A percentile compares a stretch with the other conserved stretches of the same genome.
Evolutionary conservation across 2,888 invertebrate species (phyloP).

Genomic region (Spodoptera exigua): DNA sequence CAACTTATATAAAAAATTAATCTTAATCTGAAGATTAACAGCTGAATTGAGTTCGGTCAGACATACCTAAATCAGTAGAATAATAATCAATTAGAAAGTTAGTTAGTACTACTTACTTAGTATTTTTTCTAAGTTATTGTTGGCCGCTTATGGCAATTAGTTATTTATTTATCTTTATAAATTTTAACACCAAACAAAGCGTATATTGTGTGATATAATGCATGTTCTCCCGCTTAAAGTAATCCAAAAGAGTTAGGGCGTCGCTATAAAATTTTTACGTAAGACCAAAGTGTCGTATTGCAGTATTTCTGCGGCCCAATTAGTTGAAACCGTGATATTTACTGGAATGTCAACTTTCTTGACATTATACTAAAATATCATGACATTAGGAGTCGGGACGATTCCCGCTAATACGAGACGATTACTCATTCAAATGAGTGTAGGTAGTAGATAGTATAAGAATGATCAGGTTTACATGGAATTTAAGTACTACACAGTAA

Average conservation of each 20-base stretch:
- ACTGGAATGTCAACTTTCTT: slow-evolving; percentile 72
- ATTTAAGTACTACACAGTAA: slow-evolving; percentile 18
- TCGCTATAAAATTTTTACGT: slow-evolving; percentile 3
- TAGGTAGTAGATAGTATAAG: neutral
- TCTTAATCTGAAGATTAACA: too few species aligned
- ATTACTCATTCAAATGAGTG: slow-evolving; percentile 31
- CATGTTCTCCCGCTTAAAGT: neutral
- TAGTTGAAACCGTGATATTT: slow-evolving; percentile 57
- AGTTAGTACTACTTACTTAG: too few species aligned
- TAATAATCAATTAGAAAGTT: too few species aligned
- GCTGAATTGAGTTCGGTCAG: too few species aligned
- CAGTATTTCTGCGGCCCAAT: slow-evolving; percentile 41
- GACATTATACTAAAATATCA: slow-evolving; percentile 70
- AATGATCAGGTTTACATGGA: slow-evolving; percentile 19
- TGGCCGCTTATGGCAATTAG: too few species aligned
- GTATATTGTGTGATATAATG: too few species aligned
- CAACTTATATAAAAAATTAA: too few species aligned
- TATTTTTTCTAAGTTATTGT: too few species aligned
- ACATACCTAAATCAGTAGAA: too few species aligned
- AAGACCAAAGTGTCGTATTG: slow-evolving; percentile 45
- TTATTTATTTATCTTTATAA: too few species aligned
- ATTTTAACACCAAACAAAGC: too few species aligned
- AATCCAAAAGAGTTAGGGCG: neutral
- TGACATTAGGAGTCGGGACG: slow-evolving; percentile 55
- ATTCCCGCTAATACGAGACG: slow-evolving; percentile 12